Conservation (phyloP, 2,113 vertebrate genomes). For the Mobula birostris region DNA sequence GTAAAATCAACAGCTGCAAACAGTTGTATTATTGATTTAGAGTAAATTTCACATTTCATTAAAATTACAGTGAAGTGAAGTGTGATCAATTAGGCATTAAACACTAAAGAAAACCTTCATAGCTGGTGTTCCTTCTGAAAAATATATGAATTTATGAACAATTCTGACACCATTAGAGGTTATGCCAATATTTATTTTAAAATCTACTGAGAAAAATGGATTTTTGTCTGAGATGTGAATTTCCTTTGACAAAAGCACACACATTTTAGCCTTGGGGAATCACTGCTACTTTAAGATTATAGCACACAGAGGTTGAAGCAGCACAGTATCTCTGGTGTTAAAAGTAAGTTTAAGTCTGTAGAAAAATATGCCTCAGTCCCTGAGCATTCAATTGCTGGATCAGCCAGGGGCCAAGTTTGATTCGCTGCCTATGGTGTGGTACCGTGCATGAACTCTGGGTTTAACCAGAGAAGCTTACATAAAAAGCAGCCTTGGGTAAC, state of each 20-base stretch:
- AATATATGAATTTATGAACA: slow-evolving; percentile 34
- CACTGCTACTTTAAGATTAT: slow-evolving; percentile 16
- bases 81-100: slow-evolving; percentile 33
- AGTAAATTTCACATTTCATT: slow-evolving; percentile 27
- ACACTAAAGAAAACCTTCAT: slow-evolving; percentile 14
- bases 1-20: slow-evolving; percentile 25
- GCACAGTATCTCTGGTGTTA: slow-evolving; percentile 27
- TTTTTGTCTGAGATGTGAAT: slow-evolving; percentile 32
- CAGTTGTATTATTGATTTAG: slow-evolving; percentile 20
- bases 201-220: slow-evolving; percentile 34
- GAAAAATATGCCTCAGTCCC: slow-evolving; percentile 51
- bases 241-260: slow-evolving; percentile 33
- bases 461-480: slow-evolving; percentile 60
- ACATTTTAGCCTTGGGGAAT: slow-evolving; percentile 29
- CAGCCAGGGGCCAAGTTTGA: slow-evolving; percentile 81
- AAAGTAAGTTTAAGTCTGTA: slow-evolving; percentile 33
- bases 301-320: slow-evolving; percentile 1
- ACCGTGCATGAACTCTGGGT: slow-evolving; percentile 66
- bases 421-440: slow-evolving; percentile 70
- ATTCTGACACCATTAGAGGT: slow-evolving; percentile 29
- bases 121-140: slow-evolving; percentile 18
- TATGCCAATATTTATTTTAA: slow-evolving; percentile 36
- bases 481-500: slow-evolving; percentile 58
- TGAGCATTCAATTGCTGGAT: slow-evolving; percentile 63
- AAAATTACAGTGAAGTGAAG: slow-evolving; percentile 29